Base-by-base conservation (phyloP, 2,888 invertebrate species). In the Amphimallon solstitiale region DNA sequence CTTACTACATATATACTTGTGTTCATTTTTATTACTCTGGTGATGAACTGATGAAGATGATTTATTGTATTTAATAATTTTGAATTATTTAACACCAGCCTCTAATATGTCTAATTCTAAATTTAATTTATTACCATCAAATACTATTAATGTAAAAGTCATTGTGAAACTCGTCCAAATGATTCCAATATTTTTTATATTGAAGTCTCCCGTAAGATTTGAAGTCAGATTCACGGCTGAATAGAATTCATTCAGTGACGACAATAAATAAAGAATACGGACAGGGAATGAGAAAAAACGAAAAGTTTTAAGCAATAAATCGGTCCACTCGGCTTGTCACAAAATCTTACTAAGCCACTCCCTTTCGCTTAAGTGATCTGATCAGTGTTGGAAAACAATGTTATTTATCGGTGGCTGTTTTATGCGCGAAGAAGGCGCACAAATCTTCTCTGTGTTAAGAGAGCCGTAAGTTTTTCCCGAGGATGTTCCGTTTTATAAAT, bases 361-460 rank as follows among this genome's bases (percentile, higher is more conserved):
- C 63, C 51, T 63, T 49, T 21, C 51, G 51, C 63, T 63, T 51
- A 63, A 63, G 40, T 63, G 51, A 63, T 63, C 63, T 38, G 63
- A 51, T 63, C 63, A 63, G 51, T 49, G 63, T 63, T 51, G 63
- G 63, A 63, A 63, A 63, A 63, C 63, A 63, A 49, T 63, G 63
- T 63, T 63, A 63, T 63, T 63, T 63, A 63, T 63, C 63, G 51
- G 43, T 43, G 45, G 56, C 29, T 43, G 43, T 43, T 59, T 15
- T 15, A 43, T 51, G 40, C 21, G 34, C 38, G 63, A 38, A 46
- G 15, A 56, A 52, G 21, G 21, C 49, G 49, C 62, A 63, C 63
- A 63, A 63, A 63, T 63, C 63, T 63, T 51, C 15, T 34, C 29
- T 59, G 29, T 43, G 56, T 59, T 59, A 43, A 43, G 43, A 15